Evolutionary conservation across 2,888 invertebrate species (phyloP), one percentile per base, ranked within the genome.

Genomic region (Elegia similella): DNA sequence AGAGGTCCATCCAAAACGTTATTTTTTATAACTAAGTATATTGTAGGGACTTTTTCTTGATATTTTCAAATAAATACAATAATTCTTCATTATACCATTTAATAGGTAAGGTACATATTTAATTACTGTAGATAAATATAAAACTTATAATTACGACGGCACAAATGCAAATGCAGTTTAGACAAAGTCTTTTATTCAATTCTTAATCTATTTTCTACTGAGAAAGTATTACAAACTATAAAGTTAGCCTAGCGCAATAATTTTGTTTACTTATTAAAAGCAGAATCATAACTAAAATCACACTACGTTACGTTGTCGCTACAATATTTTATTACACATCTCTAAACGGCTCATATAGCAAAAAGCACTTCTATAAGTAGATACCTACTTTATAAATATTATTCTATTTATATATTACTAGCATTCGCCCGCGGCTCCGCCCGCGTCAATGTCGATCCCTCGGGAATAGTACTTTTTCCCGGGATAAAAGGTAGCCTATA

Each of bases 121-220:
- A 38, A 23, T 38, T 42, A 55, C 32, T 44, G 48, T 60, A 60
- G 44, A 60, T 60, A 58, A 60, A 62, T 62, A 64, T 52, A 61
- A 64, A 61, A 64, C 59, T 62, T 64, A 64, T 38, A 54, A 60
- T 53, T 60, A 61, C 52, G 59, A 62, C 64, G 62, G 62, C 59
- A 62, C 64, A 80, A 78, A 80, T 78, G 76, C 64, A 80, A 78
- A 80, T 78, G 76, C 75, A 70, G 34, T 67, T 70, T 73, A 73
- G 69, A 73, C 67, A 70, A 70, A 85, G 80, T 80, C 82, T 85
- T 83, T 77, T 77, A 72, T 38, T 42, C 30, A 47, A 17, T 46
- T 10, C 29, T 42, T 68, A 58, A 6, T 42, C 29, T 54, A 54
- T 43, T 29, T 32, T 10, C 16, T 32, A 32, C 29, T 32, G 29